Evolutionary conservation across 1,140 invertebrate species (phyloP), one percentile per base, ranked within the genome.

Genomic region (Conopomorpha cramerella): DNA sequence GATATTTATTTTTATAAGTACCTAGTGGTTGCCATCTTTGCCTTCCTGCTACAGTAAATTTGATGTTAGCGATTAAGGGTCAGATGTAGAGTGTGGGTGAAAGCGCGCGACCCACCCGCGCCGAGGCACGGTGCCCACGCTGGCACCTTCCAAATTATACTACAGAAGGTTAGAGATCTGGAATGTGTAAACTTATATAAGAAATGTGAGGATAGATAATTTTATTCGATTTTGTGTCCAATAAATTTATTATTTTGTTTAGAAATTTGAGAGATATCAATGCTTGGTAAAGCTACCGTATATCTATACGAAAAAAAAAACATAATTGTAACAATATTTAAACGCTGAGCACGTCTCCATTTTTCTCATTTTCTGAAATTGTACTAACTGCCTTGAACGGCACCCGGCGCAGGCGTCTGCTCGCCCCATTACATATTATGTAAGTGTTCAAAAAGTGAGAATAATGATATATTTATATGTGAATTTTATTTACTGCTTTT

Each of bases 241-340:
- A 53, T 10, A 54, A 58, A 46, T 55, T 52, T 61, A 56, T 56
- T 51, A 50, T 59, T 64, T 52, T 44, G 51, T 51, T 51, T 45
- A 44, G 38, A 50, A 58, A 46, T 23, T 53, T 48, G 50, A 54
- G 48, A 55, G 48, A 56, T 60, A 55, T 42, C 23, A 35, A 27
- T 51, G 49, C 61, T 64, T 60, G 51, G 49, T 47, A 45, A 56
- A 52, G 48, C 51, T 55, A 56, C 55, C n/a, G n/a, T n/a, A n/a
- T n/a, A n/a, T n/a, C n/a, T n/a, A n/a, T n/a, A n/a, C n/a, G n/a
- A n/a, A n/a, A n/a, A n/a, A n/a, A n/a, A n/a, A n/a, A 63, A 49
- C 61, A 60, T 72, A 67, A 65, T 64, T 72, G 57, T 70, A 63
- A 61, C 61, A 60, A 60, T 59, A 58, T 57, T 67, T 56, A 54